Base-by-base conservation (phyloP, 2,113 vertebrate genomes). In the Xenopus borealis region DNA sequence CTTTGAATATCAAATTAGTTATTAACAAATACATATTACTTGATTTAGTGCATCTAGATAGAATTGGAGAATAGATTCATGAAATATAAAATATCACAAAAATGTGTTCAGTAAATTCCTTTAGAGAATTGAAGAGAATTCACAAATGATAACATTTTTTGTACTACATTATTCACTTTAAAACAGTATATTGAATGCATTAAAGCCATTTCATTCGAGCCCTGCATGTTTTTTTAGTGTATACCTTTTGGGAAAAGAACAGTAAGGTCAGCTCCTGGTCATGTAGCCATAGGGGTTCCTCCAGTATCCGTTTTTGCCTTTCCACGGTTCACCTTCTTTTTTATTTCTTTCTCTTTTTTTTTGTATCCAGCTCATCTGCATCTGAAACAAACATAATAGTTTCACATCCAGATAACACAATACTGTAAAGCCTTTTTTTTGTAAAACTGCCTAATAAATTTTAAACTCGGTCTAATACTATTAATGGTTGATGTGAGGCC, bases 241-340 rank as follows among this genome's bases (percentile, higher is more conserved):
- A 45, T 55, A 76, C 66, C 73, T 76, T 67, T 76, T 76, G 73
- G 66, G 73, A 76, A 76, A 76, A 69, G 66, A 76, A 76, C n/a
- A 76, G 59, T 55, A 59, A 76, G 73, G 73, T 76, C 73, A 76
- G 59, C 16, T 63, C 7, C 44, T 69, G 73, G 73, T 69, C 73
- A 76, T 69, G 46, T 76, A 76, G 33, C 73, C 66, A 55, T 69
- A 69, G 73, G 73, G 73, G 47, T 76, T 75, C 73, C 44, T 27
- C 30, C 58, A 75, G 73, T 45, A 69, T 69, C 58, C 18, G 57
- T 69, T 23, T 55, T 66, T 67, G 64, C 17, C 59, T 69, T 20
- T 55, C 30, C 17, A 69, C 73, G 62, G 23, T 76, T 76, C 66
- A 55, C 66, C 59, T 76, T 46, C 45, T 55, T 67, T 47, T 59